Base-by-base conservation (phyloP, 2,113 vertebrate genomes). In the Mesembrinibis cayennensis region DNA sequence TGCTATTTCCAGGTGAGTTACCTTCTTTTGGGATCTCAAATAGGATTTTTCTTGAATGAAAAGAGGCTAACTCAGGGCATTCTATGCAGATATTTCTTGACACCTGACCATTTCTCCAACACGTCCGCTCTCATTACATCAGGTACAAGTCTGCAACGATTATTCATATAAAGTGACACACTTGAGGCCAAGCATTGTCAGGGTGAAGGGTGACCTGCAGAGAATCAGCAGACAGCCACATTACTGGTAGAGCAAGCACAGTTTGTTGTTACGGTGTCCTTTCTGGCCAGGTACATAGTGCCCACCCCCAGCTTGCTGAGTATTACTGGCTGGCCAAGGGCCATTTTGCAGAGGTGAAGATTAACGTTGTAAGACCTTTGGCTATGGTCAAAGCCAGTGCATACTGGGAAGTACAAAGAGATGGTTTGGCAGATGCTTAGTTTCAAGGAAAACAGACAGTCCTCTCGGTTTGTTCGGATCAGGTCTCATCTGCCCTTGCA, bases 331-430 rank as follows among this genome's bases (percentile, higher is more conserved):
- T 71, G 45, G 50, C 45, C 42, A 34, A 53, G 36, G 66, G 44
- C 49, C 66, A 21, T 47, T 55, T 55, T 69, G 53, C 58, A 83
- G 34, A 73, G 27, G 20, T 61, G 47, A 80, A 32, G 20, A 76
- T 16, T 32, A 25, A 50, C 0, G 0, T 3, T 36, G 7, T 11
- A 66, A 16, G 6, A 63, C 67, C 29, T 42, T 88, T 19, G n/a
- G 38, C 70, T 82, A 17, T 7, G 16, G 76, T 38, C 12, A 45
- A 82, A 72, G 38, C 23, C 42, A 62, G 45, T 8, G 5, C 52
- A 13, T 36, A 32, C 11, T 22, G 44, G 53, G 8, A 82, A 72
- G 26, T 27, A 72, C 11, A 29, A 45, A 63, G 34, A 93, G 22
- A 74, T 38, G 7, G n/a, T 59, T 1, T n/a, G 53, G 22, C 11